A percentile compares a stretch with the other conserved stretches of the same genome.
Evolutionary conservation across 1,140 invertebrate genomes (phyloP).

Genomic region (Oppia nitens): DNA sequence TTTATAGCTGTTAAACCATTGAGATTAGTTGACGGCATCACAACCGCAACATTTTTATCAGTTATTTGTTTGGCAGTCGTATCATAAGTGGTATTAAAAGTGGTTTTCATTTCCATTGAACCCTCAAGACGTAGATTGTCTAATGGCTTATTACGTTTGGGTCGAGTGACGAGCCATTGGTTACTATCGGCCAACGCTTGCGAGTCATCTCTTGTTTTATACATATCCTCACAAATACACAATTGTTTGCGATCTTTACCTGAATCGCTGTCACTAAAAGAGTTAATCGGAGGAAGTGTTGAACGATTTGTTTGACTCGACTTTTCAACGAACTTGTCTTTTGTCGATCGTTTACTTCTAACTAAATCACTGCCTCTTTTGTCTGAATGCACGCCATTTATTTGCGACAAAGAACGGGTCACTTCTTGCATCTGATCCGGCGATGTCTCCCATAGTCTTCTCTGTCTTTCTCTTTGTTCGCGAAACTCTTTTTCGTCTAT

Average conservation of each 20-base stretch:
- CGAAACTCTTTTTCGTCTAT: background rate
- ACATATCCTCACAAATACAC: constrained; percentile 9
- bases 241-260: constrained; percentile 1
- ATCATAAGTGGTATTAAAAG: constrained; percentile 18
- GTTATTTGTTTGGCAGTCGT: constrained; percentile 1
- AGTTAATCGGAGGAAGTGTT: background rate
- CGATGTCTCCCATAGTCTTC: constrained; percentile 8
- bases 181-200: background rate
- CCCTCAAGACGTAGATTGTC: constrained; percentile 27
- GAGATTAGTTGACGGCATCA: background rate
- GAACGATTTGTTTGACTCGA: background rate
- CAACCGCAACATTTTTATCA: background rate
- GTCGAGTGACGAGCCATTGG: constrained; percentile 13
- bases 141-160: constrained; percentile 24
- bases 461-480: background rate
- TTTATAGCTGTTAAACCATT: background rate
- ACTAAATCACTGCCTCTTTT: background rate
- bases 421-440: constrained; percentile 10
- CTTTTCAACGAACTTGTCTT: background rate
- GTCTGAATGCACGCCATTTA: background rate
- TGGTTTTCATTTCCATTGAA: constrained; percentile 30
- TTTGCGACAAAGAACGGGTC: constrained; percentile 6
- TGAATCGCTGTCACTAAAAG: background rate
- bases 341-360: background rate
- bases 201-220: background rate